Evolutionary conservation across 92 coral and sea anemone species (phyloP).

Genomic region (Epizoanthus stellaris): DNA sequence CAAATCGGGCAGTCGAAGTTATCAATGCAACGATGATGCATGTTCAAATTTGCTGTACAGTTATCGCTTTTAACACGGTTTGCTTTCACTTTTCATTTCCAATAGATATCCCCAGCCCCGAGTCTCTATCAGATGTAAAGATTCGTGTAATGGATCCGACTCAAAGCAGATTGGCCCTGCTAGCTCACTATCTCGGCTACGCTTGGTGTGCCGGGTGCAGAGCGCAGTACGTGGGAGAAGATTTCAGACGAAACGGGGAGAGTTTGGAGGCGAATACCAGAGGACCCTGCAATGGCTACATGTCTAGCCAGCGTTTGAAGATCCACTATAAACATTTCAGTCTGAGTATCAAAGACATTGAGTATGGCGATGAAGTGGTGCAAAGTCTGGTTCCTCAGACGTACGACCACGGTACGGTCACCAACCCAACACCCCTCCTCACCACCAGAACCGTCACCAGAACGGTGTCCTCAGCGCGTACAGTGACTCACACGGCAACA

Average conservation of each 20-base stretch:
- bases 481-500: background rate
- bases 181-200: conserved; percentile 61
- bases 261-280: conserved; percentile 53
- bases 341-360: background rate
- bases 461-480: background rate
- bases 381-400: background rate
- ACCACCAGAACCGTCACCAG: background rate
- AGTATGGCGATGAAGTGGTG: background rate
- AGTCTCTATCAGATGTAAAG: conserved; percentile 47
- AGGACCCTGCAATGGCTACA: conserved; percentile 52
- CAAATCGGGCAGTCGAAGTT: too few species aligned
- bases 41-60: too few species aligned
- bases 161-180: conserved; percentile 41
- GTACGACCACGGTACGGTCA: background rate
- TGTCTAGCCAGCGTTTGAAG: conserved; percentile 46
- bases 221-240: conserved; percentile 49
- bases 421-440: background rate
- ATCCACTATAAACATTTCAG: conserved; percentile 11
- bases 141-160: conserved; percentile 68
- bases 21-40: too few species aligned
- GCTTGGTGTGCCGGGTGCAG: conserved; percentile 66
- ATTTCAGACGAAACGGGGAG: conserved; percentile 55
- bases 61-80: too few species aligned
- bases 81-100: too few species aligned
- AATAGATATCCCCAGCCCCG: conserved; percentile 32